phyloP scores from a whole-genome alignment of 2,888 invertebrate genomes.

The Pachymerium ferrugineum region DNA sequence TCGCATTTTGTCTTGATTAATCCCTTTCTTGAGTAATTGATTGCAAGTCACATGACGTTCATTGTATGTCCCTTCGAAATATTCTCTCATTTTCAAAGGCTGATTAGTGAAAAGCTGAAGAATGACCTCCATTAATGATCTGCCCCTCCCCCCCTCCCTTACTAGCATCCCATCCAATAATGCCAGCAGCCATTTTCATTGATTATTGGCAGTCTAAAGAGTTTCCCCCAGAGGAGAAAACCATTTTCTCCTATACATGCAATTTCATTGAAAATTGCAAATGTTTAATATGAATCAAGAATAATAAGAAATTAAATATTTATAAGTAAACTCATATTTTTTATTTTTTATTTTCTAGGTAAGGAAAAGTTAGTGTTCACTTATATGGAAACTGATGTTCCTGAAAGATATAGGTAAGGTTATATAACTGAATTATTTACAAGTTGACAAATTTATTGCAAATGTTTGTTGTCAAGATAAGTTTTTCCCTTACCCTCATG shows the following conservation, averaged over 20 bases:
- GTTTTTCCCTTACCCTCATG: constrained; percentile 15
- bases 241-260: not conserved
- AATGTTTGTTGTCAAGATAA: constrained; percentile 14
- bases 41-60: constrained; percentile 2
- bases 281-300: not conserved
- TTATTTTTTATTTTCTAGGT: not conserved
- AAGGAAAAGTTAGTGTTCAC: not conserved
- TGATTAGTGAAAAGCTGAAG: constrained; percentile 25
- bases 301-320: not conserved
- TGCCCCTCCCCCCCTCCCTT: constrained; percentile 6
- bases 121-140: constrained; percentile 24
- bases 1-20: not conserved
- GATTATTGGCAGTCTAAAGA: constrained; percentile 20
- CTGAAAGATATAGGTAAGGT: not conserved
- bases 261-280: not conserved
- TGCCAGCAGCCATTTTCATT: constrained; percentile 17
- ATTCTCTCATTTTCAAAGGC: constrained; percentile 25
- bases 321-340: not conserved
- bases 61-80: not conserved
- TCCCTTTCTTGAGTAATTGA: not conserved
- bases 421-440: not conserved
- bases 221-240: not conserved
- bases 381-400: not conserved
- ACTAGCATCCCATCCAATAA: constrained; percentile 24
- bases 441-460: constrained; percentile 23